These are phyloP conservation scores for Geococcyx californianus DNA, from an alignment of 2,113 vertebrate species.

Conservation along the genomic window DNA sequence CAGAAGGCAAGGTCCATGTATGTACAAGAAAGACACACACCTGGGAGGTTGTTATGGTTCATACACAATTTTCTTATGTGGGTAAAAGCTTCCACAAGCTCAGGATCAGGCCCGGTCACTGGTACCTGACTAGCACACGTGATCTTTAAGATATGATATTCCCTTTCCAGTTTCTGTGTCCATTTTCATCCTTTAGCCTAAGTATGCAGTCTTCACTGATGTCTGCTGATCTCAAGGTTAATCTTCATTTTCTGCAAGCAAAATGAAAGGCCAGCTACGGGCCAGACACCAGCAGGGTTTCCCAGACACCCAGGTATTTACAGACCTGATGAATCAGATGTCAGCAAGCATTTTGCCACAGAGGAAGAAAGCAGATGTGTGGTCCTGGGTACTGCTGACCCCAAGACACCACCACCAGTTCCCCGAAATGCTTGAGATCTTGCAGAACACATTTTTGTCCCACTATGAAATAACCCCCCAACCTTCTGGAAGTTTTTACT, in stretches of 20 bases:
- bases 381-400: not conserved
- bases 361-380: not conserved
- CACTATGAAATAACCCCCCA: not conserved
- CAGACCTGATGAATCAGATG: not conserved
- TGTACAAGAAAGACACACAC: not conserved
- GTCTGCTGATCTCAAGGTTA: not conserved
- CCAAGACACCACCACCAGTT: not conserved
- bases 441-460: not conserved
- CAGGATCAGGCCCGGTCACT: not conserved
- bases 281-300: not conserved
- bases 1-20: not conserved
- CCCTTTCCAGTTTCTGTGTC: not conserved
- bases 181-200: not conserved
- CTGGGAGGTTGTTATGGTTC: not conserved
- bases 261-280: not conserved
- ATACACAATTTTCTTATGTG: not conserved
- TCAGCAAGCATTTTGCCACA: not conserved
- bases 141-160: not conserved
- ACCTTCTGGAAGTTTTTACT: not conserved
- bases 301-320: not conserved
- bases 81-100: not conserved
- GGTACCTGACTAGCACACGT: not conserved
- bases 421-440: not conserved
- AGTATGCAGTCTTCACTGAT: not conserved
- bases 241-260: not conserved